A percentile compares a stretch with the other conserved stretches of the same genome.
phyloP scores from a whole-genome alignment of 2,888 invertebrate genomes.

The Hydropsyche betteni region DNA sequence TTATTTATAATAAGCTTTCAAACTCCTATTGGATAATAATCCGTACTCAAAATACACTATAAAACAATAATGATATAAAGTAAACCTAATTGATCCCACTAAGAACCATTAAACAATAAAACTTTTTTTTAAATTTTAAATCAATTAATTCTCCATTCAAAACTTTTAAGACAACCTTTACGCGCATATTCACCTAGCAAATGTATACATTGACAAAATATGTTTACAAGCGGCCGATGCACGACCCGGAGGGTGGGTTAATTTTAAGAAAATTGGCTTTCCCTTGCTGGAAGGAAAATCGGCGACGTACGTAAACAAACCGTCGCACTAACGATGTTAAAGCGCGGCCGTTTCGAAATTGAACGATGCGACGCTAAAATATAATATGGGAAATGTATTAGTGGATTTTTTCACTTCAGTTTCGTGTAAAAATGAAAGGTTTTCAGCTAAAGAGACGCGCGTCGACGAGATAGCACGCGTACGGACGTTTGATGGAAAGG shows the following conservation, averaged over 20 bases:
- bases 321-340: neutral
- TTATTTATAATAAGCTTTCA: too few relatives aligned
- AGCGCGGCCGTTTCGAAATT: neutral
- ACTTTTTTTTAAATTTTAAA: too few relatives aligned
- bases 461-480: neutral
- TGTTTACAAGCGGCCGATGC: slow-evolving; percentile 9
- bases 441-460: neutral
- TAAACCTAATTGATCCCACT: too few relatives aligned
- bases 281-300: neutral
- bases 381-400: neutral
- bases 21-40: too few relatives aligned
- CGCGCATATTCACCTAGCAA: too few relatives aligned
- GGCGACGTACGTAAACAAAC: neutral
- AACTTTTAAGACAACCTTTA: neutral
- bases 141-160: neutral
- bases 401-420: neutral
- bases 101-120: neutral
- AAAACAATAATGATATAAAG: too few relatives aligned
- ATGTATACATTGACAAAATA: neutral
- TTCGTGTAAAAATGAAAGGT: neutral
- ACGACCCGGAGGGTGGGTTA: neutral
- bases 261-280: slow-evolving; percentile 28
- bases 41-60: too few relatives aligned
- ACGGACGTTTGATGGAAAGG: neutral
- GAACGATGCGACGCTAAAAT: too few relatives aligned